Base-by-base conservation (phyloP, 2,888 invertebrate species). In the Phengaris arion region DNA sequence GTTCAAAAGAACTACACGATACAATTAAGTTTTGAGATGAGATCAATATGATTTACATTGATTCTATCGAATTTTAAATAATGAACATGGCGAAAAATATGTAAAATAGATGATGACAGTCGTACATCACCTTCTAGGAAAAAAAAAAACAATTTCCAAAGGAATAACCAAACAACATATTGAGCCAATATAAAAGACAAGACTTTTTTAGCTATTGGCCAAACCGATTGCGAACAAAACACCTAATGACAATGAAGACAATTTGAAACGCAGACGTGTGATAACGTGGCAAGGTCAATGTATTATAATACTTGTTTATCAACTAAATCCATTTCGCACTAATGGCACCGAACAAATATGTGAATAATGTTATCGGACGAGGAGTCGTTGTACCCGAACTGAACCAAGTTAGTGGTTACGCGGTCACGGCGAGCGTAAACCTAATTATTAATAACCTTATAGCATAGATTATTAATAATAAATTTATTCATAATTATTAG, bases 201-300 rank as follows among this genome's bases (percentile, higher is more conserved):
- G 51, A 15, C 10, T 59, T 54, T 35, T 35, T 22, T 15, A 13
- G 35, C 57, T 8, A 35, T n/a, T 46, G 15, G 15, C 45, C 9
- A 13, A n/a, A 46, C 9, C 48, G 51, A 15, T 52, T 57, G 52
- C 64, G 57, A 70, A n/a, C 74, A 74, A 35, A 35, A n/a, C 6
- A 55, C n/a, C 35, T 74, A 74, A 74, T 57, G 6, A n/a, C 15
- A 13, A 54, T 73, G 55, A 74, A 55, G 52, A 55, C 45, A 54
- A 74, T 55, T 55, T 5, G 46, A 15, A 76, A 79, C 76, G 78
- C 77, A 83, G 83, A 85, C 35, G 35, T 81, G 75, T 82, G 85
- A 84, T 83, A 80, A 88, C 89, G 86, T 81, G 74, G 77, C 86
- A 89, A 89, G 89, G 88, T 88, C 87, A 90, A 90, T 89, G 87